Base-by-base conservation (phyloP, 1,140 invertebrate genomes). In the Choristoneura fumiferana region DNA sequence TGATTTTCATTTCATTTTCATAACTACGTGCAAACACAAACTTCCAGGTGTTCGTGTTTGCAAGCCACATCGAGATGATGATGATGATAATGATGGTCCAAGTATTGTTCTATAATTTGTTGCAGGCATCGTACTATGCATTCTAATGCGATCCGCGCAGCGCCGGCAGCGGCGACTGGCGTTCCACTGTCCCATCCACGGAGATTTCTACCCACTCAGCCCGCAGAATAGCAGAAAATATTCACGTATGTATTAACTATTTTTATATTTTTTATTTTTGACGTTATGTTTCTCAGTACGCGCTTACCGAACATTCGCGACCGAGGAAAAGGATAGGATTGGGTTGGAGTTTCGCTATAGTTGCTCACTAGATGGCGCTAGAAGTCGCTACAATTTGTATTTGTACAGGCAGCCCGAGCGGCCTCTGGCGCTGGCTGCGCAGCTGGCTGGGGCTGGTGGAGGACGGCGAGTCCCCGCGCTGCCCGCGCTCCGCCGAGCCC, bases 141-240 rank as follows among this genome's bases (percentile, higher is more conserved):
- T 92, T 62, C 76, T 95, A 45, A 93, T 93, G 63, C 87, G 92
- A 34, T 87, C 93, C 6, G 93, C 93, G 0, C 90, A 93, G 58
- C 89, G 90, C 36, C 90, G 92, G n/a, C 92, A 94, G 69, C 91
- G 93, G 40, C 88, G 93, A 13, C 90, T 95, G 45, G 93, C 94
- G 52, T 95, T 94, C 83, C 94, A 94, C 81, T 95, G 94, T 82
- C 94, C 94, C 10, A 90, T 95, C 14, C 94, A 95, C 68, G 94
- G 94, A 0, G 94, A 95, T 80, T 95, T 95, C 81, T 95, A 94
- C 73, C 94, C 94, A 1, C 72, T 93, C 10, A 94, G 93, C 80
- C 93, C 93, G 12, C 90, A 92, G 17, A 90, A 89, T 54, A 90
- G 81, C 35, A 83, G 87, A 57, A 90, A 89, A 76, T 85, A 80